phyloP scores from a whole-genome alignment of 2,797 vertebrate genomes.

The Acanthiza pusilla region DNA sequence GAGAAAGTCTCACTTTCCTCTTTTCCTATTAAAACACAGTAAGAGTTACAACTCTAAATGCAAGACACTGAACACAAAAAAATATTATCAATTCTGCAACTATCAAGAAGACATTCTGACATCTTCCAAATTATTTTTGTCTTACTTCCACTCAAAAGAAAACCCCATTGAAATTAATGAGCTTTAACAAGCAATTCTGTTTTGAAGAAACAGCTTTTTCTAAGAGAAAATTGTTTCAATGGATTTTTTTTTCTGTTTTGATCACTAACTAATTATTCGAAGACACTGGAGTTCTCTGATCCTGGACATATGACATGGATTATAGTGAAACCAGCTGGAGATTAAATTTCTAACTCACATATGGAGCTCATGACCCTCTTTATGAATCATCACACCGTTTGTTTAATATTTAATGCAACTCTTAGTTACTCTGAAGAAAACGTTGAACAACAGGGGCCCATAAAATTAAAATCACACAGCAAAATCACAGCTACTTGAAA shows the following conservation, averaged over 20 bases:
- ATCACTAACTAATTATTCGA: slow-evolving; percentile 42
- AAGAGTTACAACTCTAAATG: neutral
- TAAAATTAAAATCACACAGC: slow-evolving; percentile 51
- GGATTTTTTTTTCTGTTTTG: slow-evolving; percentile 24
- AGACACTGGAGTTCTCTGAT: slow-evolving; percentile 49
- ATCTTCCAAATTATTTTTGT: slow-evolving; percentile 33
- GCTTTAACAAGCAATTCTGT: slow-evolving; percentile 25
- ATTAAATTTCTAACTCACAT: slow-evolving; percentile 58
- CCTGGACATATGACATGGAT: slow-evolving; percentile 40
- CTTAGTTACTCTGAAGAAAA: slow-evolving; percentile 48
- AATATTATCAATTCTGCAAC: neutral
- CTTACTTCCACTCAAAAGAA: neutral
- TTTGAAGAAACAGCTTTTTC: slow-evolving; percentile 22
- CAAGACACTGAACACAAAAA: neutral
- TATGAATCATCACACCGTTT: slow-evolving; percentile 61
- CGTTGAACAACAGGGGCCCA: slow-evolving; percentile 17
- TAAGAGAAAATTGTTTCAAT: slow-evolving; percentile 22
- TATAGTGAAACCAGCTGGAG: slow-evolving; percentile 61
- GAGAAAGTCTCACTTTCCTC: neutral
- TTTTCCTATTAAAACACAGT: neutral
- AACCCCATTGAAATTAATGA: slow-evolving; percentile 15
- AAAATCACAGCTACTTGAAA: slow-evolving; percentile 39
- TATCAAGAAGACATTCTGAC: slow-evolving; percentile 2
- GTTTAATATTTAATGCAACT: slow-evolving; percentile 62
- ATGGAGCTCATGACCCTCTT: slow-evolving; percentile 58